Percentiles rank a stretch among this genome's conserved stretches.
These are phyloP conservation scores for Tetramorium alpestre DNA, from an alignment of 1,140 invertebrate genomes.

Conservation along the genomic window DNA sequence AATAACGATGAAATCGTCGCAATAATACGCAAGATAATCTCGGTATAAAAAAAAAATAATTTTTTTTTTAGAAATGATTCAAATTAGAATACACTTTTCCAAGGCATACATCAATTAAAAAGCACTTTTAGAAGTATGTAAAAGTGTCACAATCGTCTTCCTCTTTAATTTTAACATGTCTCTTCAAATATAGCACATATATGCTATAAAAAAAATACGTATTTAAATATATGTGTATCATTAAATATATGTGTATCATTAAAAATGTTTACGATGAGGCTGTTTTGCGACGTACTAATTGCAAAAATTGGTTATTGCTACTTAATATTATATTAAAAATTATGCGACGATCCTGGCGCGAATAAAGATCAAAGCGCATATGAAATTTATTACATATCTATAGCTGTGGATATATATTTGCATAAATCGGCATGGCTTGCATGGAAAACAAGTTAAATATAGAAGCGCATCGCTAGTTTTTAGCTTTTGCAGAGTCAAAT, in stretches of 20 bases:
- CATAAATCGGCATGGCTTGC: constrained; percentile 48
- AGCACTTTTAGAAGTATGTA: not conserved
- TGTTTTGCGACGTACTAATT: not conserved
- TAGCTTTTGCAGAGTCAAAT: constrained; percentile 42
- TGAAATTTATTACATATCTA: constrained; percentile 32
- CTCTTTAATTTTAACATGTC: not conserved
- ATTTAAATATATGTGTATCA: not conserved
- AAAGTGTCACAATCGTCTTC: not conserved
- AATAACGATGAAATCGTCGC: not conserved
- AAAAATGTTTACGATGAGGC: not conserved
- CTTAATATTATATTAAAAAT: constrained; percentile 39
- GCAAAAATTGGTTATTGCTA: constrained; percentile 24
- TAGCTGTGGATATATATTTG: constrained; percentile 43
- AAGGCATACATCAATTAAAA: not conserved
- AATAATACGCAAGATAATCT: not conserved
- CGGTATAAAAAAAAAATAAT: not conserved
- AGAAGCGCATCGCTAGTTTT: constrained; percentile 49
- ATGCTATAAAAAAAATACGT: not conserved
- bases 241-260: not conserved
- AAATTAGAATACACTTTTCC: not conserved
- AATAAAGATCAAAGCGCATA: constrained; percentile 48
- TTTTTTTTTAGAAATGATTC: not conserved
- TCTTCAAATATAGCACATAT: not conserved
- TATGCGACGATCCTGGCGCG: not conserved
- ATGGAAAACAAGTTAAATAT: constrained; percentile 58